Base-by-base conservation (phyloP, 2,888 invertebrate genomes). In the Campoletis raptor region DNA sequence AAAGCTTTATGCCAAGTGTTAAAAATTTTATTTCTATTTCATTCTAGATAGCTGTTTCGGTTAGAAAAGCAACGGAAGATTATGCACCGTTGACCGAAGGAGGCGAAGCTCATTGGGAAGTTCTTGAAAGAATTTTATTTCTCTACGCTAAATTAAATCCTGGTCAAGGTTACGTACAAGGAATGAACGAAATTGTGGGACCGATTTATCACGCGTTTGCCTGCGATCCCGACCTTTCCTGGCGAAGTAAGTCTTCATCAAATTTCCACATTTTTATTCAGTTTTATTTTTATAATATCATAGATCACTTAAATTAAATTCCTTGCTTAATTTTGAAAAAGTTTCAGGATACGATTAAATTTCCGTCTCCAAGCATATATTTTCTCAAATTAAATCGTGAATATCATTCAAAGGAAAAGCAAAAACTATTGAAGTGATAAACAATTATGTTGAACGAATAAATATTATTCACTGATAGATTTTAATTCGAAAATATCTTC, bases 151-250 rank as follows among this genome's bases (percentile, higher is more conserved):
- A 99, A 95, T 95, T 99, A 18, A 99, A 99, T 95, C 99, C 99
- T 0, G 99, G 99, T 0, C 99, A 99, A 93, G 97, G 99, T 15
- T 98, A 98, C 93, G 98, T 98, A 0, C 98, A 99, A 95, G 99
- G 99, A 79, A 99, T 99, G 99, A 99, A 99, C 95, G 99, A 99
- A 95, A 99, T 99, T 91, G 97, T 99, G 67, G 99, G 99, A 0
- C 99, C 99, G 9, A 98, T 99, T 92, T 99, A 99, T 95, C 99
- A 99, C 94, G 97, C 98, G 0, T 98, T 99, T 94, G 99, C 99
- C 9, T 97, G 97, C 36, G 98, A 99, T 95, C 96, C 97, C 0
- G 96, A 98, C 94, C 94, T 95, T 42, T 96, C 96, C 76, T 98
- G 96, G 95, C 96, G 98, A 95, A 96, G 98, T 98, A 93, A 93